Percentiles rank a stretch among this genome's conserved stretches.
Conservation (phyloP, 2,888 invertebrate genomes). For the Disparrhopalites patrizii region DNA sequence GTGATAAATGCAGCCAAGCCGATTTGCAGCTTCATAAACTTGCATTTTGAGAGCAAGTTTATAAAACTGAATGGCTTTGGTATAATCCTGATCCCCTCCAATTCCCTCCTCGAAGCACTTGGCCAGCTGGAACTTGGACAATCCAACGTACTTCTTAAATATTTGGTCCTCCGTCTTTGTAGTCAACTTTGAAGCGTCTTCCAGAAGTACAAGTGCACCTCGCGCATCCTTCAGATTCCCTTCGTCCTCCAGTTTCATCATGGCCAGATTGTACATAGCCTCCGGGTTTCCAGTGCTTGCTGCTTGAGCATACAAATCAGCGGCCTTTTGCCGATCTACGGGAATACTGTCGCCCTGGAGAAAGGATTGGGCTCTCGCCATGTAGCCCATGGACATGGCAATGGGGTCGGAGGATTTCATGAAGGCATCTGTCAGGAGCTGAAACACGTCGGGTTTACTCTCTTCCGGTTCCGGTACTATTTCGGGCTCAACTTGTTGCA, state of each 20-base stretch:
- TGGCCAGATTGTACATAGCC: slow-evolving; percentile 33
- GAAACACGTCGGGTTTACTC: too few species aligned
- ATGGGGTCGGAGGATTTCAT: neutral
- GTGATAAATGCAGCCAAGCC: neutral
- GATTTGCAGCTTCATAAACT: neutral
- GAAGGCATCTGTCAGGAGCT: neutral
- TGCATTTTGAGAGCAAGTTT: neutral
- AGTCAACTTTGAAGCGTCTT: neutral
- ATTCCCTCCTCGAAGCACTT: slow-evolving; percentile 1
- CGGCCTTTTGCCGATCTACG: slow-evolving; percentile 19
- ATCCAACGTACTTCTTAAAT: neutral
- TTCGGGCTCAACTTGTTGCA: too few species aligned
- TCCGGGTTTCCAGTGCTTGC: slow-evolving; percentile 31
- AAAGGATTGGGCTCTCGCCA: neutral
- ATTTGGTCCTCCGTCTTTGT: neutral
- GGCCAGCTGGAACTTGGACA: neutral
- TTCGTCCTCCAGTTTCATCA: slow-evolving; percentile 19
- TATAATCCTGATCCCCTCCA: neutral
- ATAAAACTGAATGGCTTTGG: slow-evolving; percentile 5
- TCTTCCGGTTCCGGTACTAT: too few species aligned
- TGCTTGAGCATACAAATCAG: slow-evolving; percentile 26
- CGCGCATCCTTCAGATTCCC: slow-evolving; percentile 23
- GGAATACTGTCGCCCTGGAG: neutral
- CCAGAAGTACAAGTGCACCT: neutral
- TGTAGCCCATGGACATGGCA: neutral